Conservation (phyloP, 92 coral and sea anemone species). For the Zoanthus sociatus region DNA sequence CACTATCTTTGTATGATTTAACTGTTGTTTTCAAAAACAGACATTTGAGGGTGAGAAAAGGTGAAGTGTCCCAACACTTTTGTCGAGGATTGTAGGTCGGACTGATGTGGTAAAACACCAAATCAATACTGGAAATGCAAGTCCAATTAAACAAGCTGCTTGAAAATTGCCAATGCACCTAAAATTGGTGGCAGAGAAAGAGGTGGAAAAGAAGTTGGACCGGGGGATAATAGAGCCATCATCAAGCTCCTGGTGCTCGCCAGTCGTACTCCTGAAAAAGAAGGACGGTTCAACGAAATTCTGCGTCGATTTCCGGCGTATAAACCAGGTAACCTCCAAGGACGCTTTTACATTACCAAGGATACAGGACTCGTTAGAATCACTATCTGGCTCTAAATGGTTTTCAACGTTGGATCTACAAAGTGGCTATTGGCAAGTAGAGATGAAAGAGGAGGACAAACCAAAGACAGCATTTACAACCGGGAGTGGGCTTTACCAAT, state of each 20-base stretch:
- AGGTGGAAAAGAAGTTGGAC: constrained; percentile 49
- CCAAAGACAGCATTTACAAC: too few relatives aligned
- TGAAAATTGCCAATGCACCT: constrained; percentile 43
- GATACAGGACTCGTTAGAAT: constrained; percentile 53
- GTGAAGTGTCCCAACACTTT: too few relatives aligned
- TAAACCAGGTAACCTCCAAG: constrained; percentile 16
- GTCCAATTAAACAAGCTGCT: constrained; percentile 46
- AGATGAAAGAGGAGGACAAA: too few relatives aligned
- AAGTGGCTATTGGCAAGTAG: too few relatives aligned
- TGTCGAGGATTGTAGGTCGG: too few relatives aligned
- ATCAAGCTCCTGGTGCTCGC: constrained; percentile 43
- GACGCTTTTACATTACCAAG: constrained; percentile 45
- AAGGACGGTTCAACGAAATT: constrained; percentile 33
- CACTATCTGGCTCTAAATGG: constrained; percentile 15
- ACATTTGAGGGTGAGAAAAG: too few relatives aligned
- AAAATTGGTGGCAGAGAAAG: constrained; percentile 40
- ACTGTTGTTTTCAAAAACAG: too few relatives aligned
- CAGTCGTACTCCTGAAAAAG: constrained; percentile 38
- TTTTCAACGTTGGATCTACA: too few relatives aligned
- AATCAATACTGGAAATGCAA: constrained; percentile 54
- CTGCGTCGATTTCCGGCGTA: constrained; percentile 37
- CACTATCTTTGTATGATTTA: too few relatives aligned
- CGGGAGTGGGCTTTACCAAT: too few relatives aligned
- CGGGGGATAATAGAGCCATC: constrained; percentile 26
- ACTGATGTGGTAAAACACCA: constrained; percentile 35